Conservation (phyloP, 2,113 vertebrate species). For the Cottus gobio region DNA sequence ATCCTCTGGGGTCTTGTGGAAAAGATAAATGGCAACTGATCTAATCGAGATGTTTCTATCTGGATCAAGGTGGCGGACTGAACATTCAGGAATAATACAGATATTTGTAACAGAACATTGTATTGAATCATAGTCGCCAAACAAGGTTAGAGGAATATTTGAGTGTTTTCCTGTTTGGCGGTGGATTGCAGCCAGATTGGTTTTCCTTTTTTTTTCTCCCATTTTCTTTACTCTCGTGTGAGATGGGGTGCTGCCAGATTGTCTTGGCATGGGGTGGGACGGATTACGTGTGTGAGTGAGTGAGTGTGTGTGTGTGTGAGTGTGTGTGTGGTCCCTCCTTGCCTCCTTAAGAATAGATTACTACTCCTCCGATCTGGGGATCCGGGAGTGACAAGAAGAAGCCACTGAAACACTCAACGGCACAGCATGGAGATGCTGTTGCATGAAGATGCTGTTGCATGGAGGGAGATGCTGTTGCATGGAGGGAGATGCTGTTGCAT, state of each 20-base stretch:
- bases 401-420: slow-evolving; percentile 25
- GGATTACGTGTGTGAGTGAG: slow-evolving; percentile 49
- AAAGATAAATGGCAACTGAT: neutral
- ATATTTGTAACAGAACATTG: neutral
- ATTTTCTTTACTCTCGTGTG: slow-evolving; percentile 60
- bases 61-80: neutral
- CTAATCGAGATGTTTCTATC: no score
- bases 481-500: no score
- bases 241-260: slow-evolving; percentile 65
- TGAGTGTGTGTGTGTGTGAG: neutral
- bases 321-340: slow-evolving; percentile 43
- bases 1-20: neutral
- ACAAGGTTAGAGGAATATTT: neutral
- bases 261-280: slow-evolving; percentile 48
- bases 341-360: slow-evolving; percentile 64
- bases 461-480: no score
- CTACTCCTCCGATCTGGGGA: slow-evolving; percentile 29
- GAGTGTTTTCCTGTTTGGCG: slow-evolving; percentile 9
- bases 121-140: no score
- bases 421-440: neutral
- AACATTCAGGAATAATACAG: neutral
- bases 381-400: slow-evolving; percentile 25
- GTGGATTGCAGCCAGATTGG: slow-evolving; percentile 42
- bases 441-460: no score
- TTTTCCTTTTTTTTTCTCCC: neutral